Base-by-base conservation (phyloP, 1,140 invertebrate genomes). In the Babylonia areolata region DNA sequence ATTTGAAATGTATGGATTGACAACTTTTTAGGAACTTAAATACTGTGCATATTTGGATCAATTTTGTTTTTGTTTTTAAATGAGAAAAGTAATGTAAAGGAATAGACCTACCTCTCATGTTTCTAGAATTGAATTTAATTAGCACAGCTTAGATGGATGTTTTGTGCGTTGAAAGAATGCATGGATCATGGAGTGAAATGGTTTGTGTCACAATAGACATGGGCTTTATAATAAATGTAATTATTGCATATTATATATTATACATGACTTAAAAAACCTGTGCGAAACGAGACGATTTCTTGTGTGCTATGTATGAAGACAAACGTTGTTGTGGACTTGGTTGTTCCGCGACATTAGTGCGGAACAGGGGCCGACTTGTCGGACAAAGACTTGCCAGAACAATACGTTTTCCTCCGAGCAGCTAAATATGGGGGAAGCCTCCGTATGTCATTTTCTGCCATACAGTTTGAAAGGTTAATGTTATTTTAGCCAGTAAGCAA, bases 261-360 rank as follows among this genome's bases (percentile, higher is more conserved):
- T 64, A 64, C 58, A 23, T 64, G 58, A 64, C 28, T 28, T 3
- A 64, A 28, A 64, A 64, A 64, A 39, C 35, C 75, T 42, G 1
- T 77, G 75, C 37, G 75, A 77, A 40, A 77, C 75, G 75, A 77
- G 75, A 77, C 75, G 75, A 77, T 40, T 77, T 77, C 20, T 40
- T 39, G 37, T 77, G 75, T 77, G 71, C 71, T 73, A 73, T 33
- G 1, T 64, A 64, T 64, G 23, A 64, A 12, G 28, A 28, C 6
- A 6, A 51, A 11, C 20, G 46, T 51, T 6, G 46, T 64, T 23
- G 58, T 64, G 12, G 28, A 12, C 58, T 64, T 23, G 58, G 58
- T 64, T 5, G 28, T 51, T 51, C 9, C 46, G 46, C 46, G 46
- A 51, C 9, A 51, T 17, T 17, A n/a, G 12, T 23, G 58, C 15